These are phyloP conservation scores for Drosophila takahashii DNA, from an alignment of 1,140 invertebrate species.

Conservation along the genomic window DNA sequence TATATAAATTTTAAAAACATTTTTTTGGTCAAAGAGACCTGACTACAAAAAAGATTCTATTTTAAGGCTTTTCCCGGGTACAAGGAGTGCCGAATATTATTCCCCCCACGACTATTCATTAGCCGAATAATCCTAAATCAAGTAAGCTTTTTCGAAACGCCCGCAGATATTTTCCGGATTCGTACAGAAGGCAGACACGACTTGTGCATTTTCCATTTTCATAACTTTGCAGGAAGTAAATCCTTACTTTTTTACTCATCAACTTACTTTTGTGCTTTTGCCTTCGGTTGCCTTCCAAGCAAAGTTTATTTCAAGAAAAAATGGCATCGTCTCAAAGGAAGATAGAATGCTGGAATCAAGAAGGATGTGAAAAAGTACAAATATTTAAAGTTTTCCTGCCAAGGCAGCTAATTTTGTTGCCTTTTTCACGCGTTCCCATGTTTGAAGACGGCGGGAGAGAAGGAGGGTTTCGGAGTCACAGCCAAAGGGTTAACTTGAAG, in stretches of 20 bases:
- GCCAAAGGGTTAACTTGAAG: constrained; percentile 58
- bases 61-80: no score
- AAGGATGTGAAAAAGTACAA: constrained; percentile 30
- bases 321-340: constrained; percentile 41
- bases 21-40: no score
- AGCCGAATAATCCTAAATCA: not conserved
- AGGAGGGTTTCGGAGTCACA: constrained; percentile 29
- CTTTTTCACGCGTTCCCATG: constrained; percentile 78
- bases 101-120: not conserved
- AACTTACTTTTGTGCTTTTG: constrained; percentile 3
- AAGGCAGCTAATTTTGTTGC: constrained; percentile 74
- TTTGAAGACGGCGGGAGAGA: constrained; percentile 45
- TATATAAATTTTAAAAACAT: no score
- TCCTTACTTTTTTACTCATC: constrained; percentile 35
- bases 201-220: constrained; percentile 80
- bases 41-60: no score
- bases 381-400: constrained; percentile 56
- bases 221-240: constrained; percentile 74
- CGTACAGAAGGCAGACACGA: constrained; percentile 59
- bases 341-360: constrained; percentile 6
- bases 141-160: constrained; percentile 15
- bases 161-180: constrained; percentile 9
- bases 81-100: no score
- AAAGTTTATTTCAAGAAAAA: constrained; percentile 29
- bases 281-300: constrained; percentile 2